A percentile compares a stretch with the other conserved stretches of the same genome.
Conservation (phyloP, 2,888 invertebrate species). For the Nudaria mundana region DNA sequence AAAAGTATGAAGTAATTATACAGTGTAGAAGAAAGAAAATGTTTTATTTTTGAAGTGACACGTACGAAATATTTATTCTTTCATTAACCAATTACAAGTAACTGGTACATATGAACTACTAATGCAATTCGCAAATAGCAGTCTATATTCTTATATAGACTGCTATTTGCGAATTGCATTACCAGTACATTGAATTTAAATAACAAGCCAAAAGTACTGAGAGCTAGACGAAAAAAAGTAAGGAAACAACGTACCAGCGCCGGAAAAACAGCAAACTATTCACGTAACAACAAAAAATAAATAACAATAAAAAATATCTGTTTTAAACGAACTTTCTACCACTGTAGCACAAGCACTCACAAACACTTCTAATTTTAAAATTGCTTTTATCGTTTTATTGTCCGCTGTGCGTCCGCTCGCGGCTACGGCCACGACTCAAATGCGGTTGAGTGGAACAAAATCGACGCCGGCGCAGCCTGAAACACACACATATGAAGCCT, state of each 20-base stretch:
- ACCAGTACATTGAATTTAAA: too few relatives aligned
- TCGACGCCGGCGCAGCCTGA: slow-evolving; percentile 61
- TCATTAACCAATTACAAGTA: not conserved
- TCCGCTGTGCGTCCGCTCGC: slow-evolving; percentile 48
- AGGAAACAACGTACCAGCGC: slow-evolving; percentile 39
- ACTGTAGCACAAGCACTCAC: slow-evolving; percentile 46
- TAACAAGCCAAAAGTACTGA: slow-evolving; percentile 2
- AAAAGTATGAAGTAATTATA: too few relatives aligned
- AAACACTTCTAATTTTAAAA: slow-evolving; percentile 37
- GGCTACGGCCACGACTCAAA: slow-evolving; percentile 57
- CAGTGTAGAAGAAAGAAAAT: too few relatives aligned
- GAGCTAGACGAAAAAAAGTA: slow-evolving; percentile 15
- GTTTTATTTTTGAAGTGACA: too few relatives aligned
- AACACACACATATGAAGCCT: slow-evolving; percentile 45
- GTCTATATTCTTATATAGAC: not conserved
- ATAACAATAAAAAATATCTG: slow-evolving; percentile 27
- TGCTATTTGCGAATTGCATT: too few relatives aligned
- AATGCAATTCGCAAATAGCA: not conserved
- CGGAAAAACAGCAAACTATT: slow-evolving; percentile 25
- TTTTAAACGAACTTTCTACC: slow-evolving; percentile 37
- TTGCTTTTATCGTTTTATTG: slow-evolving; percentile 19
- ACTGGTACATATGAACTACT: not conserved
- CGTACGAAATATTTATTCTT: not conserved
- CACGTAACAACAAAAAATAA: slow-evolving; percentile 18
- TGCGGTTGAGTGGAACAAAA: slow-evolving; percentile 77